phyloP scores from a whole-genome alignment of 2,888 invertebrate species.

The Acleris sparsana region DNA sequence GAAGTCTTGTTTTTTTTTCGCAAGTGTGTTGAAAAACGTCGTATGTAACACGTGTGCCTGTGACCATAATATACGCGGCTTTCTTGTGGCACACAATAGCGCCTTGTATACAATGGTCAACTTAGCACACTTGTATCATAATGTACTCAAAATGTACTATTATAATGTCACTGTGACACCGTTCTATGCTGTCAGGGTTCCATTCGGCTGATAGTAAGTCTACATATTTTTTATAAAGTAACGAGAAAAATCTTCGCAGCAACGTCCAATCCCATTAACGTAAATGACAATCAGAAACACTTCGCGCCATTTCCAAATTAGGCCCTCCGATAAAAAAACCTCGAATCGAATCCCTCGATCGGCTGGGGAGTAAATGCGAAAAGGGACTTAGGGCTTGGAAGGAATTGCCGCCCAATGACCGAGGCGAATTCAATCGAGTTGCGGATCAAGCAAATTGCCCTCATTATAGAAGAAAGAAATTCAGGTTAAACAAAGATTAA shows the following conservation, averaged over 20 bases:
- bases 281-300: constrained; percentile 19
- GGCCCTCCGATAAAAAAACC: constrained; percentile 21
- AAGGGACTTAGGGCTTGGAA: constrained; percentile 25
- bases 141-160: too few species aligned
- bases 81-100: too few species aligned
- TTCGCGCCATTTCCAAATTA: constrained; percentile 28
- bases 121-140: too few species aligned
- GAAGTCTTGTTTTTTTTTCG: too few species aligned
- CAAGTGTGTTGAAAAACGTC: too few species aligned
- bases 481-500: constrained; percentile 25
- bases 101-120: too few species aligned
- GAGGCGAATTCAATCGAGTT: constrained; percentile 61
- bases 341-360: constrained; percentile 16
- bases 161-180: too few species aligned
- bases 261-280: constrained; percentile 22
- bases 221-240: neutral
- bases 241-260: neutral
- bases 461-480: constrained; percentile 61
- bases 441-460: constrained; percentile 65
- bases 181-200: too few species aligned
- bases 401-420: constrained; percentile 47
- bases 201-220: too few species aligned
- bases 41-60: too few species aligned
- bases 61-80: too few species aligned
- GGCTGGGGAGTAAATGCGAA: constrained; percentile 24